Evolutionary conservation across 2,888 invertebrate species (phyloP), one percentile per base, ranked within the genome.

Genomic region (Taphrorychus bicolor): DNA sequence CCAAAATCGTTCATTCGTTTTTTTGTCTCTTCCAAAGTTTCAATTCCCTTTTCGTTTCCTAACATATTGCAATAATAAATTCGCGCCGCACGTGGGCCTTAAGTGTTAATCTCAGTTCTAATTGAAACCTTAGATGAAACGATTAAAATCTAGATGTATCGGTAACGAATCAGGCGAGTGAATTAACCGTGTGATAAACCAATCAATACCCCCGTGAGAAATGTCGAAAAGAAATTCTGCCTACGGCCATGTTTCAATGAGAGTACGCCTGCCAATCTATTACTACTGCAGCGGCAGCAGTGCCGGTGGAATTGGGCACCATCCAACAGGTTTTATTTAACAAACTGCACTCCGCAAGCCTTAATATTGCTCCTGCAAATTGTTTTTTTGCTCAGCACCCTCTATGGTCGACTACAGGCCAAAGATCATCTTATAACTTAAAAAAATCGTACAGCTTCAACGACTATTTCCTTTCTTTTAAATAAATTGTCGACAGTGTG

Each of bases 321-420:
- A 60, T 62, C 71, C 70, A 70, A 73, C 73, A 67, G 71, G 73
- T 70, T 72, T 70, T 66, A 68, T 73, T 73, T 70, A 69, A 66
- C 71, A 69, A 70, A 66, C 70, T 60, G 70, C 56, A 66, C 70
- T 65, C 61, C 63, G 66, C 71, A 62, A 71, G 74, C 45, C 56
- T 58, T 62, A 62, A 62, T 62, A 53, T 53, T 19, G 67, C 53
- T 62, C 18, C 58, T 67, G 67, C 67, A 67, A 67, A 67, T 62
- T 67, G 62, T 62, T 67, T 62, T 48, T 17, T 48, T 7, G 18
- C 18, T 45, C 41, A 32, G 54, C 16, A 21, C 67, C 53, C 59
- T 24, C 52, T 41, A 66, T 57, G 51, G 19, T 21, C n/a, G 0
- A 7, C 17, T 11, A 14, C 0, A 53, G 23, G 48, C 17, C 24